These are phyloP conservation scores for Hippocampus abdominalis DNA, from an alignment of 2,113 vertebrate species.

Conservation along the genomic window DNA sequence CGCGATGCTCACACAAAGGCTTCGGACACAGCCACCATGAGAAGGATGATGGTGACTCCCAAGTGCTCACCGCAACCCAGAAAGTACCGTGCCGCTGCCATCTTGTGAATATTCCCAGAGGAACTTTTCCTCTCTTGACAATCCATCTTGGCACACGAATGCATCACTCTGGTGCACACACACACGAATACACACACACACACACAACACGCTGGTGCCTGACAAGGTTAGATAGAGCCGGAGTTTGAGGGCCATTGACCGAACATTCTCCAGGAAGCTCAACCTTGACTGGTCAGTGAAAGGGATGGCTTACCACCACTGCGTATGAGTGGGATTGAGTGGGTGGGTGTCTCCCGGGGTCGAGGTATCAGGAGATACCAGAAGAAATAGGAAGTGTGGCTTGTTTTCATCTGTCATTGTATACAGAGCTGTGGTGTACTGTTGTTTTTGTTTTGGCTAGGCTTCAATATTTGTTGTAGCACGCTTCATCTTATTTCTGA, in stretches of 20 bases:
- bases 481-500: neutral
- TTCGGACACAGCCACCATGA: neutral
- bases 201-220: slow-evolving; percentile 28
- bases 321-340: neutral
- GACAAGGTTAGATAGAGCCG: slow-evolving; percentile 44
- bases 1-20: slow-evolving; percentile 8
- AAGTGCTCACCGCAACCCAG: too few relatives aligned
- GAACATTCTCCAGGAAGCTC: slow-evolving; percentile 42
- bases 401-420: slow-evolving; percentile 7
- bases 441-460: neutral
- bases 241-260: slow-evolving; percentile 42
- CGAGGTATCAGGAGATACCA: slow-evolving; percentile 24
- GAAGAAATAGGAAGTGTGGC: neutral
- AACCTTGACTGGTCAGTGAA: slow-evolving; percentile 37
- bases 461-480: neutral
- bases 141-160: slow-evolving; percentile 4
- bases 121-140: slow-evolving; percentile 12
- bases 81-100: too few relatives aligned
- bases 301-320: slow-evolving; percentile 38
- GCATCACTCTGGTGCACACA: neutral
- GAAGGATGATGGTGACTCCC: neutral
- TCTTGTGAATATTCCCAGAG: too few relatives aligned
- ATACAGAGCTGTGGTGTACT: slow-evolving; percentile 12
- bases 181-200: neutral
- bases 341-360: neutral